Evolutionary conservation across 1,140 invertebrate species (phyloP), one percentile per base, ranked within the genome.

Genomic region (Monochamus saltuarius): DNA sequence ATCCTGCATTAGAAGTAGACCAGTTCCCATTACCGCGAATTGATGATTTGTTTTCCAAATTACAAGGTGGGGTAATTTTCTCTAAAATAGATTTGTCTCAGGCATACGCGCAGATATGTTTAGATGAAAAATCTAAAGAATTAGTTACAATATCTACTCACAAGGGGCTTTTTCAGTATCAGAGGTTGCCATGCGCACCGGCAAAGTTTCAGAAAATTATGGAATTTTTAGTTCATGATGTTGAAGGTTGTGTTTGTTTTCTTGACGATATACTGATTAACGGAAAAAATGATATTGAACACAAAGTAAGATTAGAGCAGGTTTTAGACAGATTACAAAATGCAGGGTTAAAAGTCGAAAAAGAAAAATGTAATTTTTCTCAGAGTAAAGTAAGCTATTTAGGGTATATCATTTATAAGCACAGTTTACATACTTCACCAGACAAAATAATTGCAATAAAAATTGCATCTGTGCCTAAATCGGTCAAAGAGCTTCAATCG

Each of bases 11-110:
- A 40, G 22, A 49, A 22, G 42, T 63, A 8, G 53, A 61, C 35
- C 62, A 64, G 14, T 70, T 64, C 49, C 70, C 63, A 14, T 50
- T 70, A 11, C 70, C 62, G 2, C 49, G 40, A 10, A 60, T 74
- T 7, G 70, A 76, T 3, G 73, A 77, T 49, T 54, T 77, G 45
- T 68, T 76, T 55, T 53, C 59, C 1, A 46, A 55, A n/a, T 62
- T 79, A 10, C 22, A 66, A 1, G 73, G 70, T 0, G 71, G 67
- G 7, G 10, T 63, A 29, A 53, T 51, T 22, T 78, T 73, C 63
- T 55, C 57, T 38, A 78, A 76, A 69, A 52, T 75, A 39, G 75
- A 78, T 64, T 62, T 79, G 16, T 71, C 65, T 1, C 69, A 74
- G 37, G 75, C 75, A 0, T 79, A 77, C 57, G 67, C 71, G 11